Evolutionary conservation across 2,113 vertebrate genomes (phyloP).

Genomic region (Furnarius figulus): DNA sequence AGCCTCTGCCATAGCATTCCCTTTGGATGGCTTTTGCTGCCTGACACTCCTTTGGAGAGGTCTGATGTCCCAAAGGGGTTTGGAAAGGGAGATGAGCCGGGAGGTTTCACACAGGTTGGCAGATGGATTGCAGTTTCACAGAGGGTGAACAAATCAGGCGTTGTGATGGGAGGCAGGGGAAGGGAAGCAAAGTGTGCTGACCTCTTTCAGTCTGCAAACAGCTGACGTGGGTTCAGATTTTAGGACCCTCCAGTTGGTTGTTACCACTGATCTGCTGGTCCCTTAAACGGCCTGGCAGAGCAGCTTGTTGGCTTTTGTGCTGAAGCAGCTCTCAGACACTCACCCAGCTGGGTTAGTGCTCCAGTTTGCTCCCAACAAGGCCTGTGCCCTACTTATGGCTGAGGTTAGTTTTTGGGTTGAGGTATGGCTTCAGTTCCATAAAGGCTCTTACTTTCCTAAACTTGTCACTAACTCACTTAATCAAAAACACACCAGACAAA

Average conservation of each 20-base stretch:
- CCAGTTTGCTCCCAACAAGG: neutral
- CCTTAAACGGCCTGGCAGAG: neutral
- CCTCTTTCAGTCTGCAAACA: constrained; percentile 11
- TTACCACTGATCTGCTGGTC: neutral
- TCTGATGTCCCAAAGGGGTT: neutral
- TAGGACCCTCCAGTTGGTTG: constrained; percentile 18
- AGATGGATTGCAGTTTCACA: neutral
- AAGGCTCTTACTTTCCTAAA: neutral
- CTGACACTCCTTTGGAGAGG: neutral
- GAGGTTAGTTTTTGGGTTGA: neutral
- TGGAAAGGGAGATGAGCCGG: neutral
- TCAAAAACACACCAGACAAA: neutral
- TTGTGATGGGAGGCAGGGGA: neutral
- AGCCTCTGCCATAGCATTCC: neutral
- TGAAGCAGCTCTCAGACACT: neutral
- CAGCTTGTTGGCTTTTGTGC: neutral
- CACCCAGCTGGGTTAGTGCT: neutral
- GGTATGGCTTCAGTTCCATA: neutral
- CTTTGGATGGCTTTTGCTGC: neutral
- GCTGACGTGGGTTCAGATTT: neutral
- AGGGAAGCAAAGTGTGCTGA: neutral
- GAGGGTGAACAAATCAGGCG: neutral
- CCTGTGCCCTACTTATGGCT: neutral
- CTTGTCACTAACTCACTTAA: neutral
- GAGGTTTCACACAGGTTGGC: neutral